Base-by-base conservation (phyloP, 2,888 invertebrate species). In the Baccha elongata region DNA sequence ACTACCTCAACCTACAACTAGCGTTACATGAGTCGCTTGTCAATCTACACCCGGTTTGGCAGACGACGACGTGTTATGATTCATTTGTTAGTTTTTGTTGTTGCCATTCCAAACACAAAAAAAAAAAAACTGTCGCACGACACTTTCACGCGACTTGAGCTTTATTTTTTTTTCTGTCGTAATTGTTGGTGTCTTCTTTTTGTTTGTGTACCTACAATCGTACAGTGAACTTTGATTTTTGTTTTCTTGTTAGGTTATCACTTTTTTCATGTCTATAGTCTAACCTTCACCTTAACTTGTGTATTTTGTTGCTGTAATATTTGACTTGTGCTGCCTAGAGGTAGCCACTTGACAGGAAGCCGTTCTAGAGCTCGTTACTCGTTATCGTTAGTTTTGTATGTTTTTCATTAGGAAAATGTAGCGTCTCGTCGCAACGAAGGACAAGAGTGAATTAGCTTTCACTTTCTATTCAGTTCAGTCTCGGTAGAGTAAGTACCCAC, bases 141-240 rank as follows among this genome's bases (percentile, higher is more conserved):
- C 81, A 81, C 81, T 81, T 81, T 81, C 81, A 75, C 75, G 60
- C 50, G 35, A 46, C 35, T 80, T 74, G 42, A 80, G 64, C 50
- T 72, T 79, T 60, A 72, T 64, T 72, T 60, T 58, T 48, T 67
- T 50, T 46, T 48, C 13, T 40, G 37, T 58, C 40, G 15, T 58
- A n/a, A 15, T 58, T 60, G 60, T 44, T 44, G 60, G 11, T 32
- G 42, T 60, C 29, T 44, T 42, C 37, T 29, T 19, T 26, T 35
- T 50, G 3, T 42, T 37, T 64, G 17, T 67, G 11, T 68, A 53
- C 15, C 21, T 26, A 29, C 42, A 15, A 7, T 44, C 78, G 79
- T 71, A 8, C 75, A 75, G 32, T 81, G 81, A 81, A 81, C 81
- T 71, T 60, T 29, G 62, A 55, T 62, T 60, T 79, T 67, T 48